These are phyloP conservation scores for Schrankia costaestrigalis DNA, from an alignment of 2,888 invertebrate species.

Conservation along the genomic window DNA sequence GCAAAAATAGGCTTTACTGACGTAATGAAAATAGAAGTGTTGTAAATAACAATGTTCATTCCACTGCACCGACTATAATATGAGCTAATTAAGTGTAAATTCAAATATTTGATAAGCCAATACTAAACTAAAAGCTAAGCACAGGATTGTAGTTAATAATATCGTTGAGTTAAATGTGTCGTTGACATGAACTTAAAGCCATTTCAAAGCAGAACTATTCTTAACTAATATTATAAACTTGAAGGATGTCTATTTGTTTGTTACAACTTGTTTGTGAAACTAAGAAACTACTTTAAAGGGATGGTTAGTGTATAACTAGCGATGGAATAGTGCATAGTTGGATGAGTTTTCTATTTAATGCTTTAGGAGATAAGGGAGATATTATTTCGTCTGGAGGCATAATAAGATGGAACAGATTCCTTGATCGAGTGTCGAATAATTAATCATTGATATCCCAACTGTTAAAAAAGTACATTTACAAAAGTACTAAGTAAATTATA, in stretches of 20 bases:
- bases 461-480: too few relatives aligned
- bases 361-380: too few relatives aligned
- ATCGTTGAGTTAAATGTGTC: slow-evolving; percentile 47
- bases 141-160: slow-evolving; percentile 37
- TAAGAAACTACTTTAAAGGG: neutral
- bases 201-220: slow-evolving; percentile 47
- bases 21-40: neutral
- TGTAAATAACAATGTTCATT: neutral
- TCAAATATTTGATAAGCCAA: slow-evolving; percentile 9
- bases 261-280: neutral
- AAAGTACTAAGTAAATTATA: too few relatives aligned
- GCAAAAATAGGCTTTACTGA: too few relatives aligned
- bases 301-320: too few relatives aligned
- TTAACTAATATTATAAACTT: slow-evolving; percentile 12
- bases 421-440: too few relatives aligned
- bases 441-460: too few relatives aligned
- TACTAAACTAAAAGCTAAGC: slow-evolving; percentile 19
- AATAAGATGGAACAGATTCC: too few relatives aligned
- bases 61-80: neutral
- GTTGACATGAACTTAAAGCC: slow-evolving; percentile 55
- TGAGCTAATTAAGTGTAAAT: too few relatives aligned
- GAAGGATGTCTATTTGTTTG: slow-evolving; percentile 4
- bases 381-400: too few relatives aligned
- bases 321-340: too few relatives aligned
- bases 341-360: too few relatives aligned